Base-by-base conservation (phyloP, 2,888 invertebrate species). In the Nudaria mundana region DNA sequence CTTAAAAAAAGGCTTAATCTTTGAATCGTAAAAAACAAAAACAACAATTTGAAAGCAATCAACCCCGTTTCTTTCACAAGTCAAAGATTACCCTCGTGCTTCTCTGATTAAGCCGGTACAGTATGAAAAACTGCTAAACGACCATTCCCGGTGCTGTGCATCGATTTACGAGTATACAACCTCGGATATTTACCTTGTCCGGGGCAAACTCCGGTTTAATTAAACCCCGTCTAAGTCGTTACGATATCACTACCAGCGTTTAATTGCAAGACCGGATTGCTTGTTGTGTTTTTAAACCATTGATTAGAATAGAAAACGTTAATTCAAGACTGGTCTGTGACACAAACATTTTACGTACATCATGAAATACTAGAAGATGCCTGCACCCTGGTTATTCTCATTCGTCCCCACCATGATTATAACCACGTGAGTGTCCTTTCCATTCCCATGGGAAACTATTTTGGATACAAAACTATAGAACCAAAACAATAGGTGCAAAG, bases 211-310 rank as follows among this genome's bases (percentile, higher is more conserved):
- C 44, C 44, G 47, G 30, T 62, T 63, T 63, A 63, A 63, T 63
- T 63, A 62, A 63, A 63, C 41, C 46, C 51, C 37, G 52, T 40
- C 47, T 63, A 59, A 57, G 62, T 57, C 51, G 52, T 49, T 37
- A 33, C 28, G 55, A 58, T 48, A 48, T 46, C 52, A 48, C 30
- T 46, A 44, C 49, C 50, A 48, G 38, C 52, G 50, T 58, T 56
- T 53, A 58, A 58, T 58, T 58, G 50, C 50, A 35, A 50, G 39
- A 53, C 40, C 46, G 48, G 46, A 54, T 56, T 47, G 49, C 33
- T 36, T 22, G 42, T 26, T 37, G 42, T 43, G 42, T 48, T 52
- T 52, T 49, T 40, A 40, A 35, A 48, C 29, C 31, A 36, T 34
- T 43, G 23, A 49, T 48, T 54, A 44, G 32, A 26, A 30, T 31